Base-by-base conservation (phyloP, 1,140 invertebrate species). In the Pygmarrhopalites habei region DNA sequence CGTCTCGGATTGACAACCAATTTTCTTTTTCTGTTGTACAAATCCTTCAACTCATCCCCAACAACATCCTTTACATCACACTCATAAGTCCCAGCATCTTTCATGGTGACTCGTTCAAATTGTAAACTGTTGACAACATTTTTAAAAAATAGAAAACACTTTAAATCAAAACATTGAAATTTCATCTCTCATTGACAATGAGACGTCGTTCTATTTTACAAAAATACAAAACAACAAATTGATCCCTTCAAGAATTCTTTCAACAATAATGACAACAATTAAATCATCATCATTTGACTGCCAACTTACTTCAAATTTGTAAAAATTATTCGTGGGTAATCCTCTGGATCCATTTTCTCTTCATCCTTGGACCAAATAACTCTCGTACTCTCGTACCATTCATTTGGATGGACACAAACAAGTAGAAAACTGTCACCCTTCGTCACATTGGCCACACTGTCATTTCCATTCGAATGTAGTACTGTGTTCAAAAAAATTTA, bases 311-410 rank as follows among this genome's bases (percentile, higher is more conserved):
- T 47, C 21, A 65, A 29, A 14, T 61, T 67, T 0, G 60, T 53
- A 14, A 70, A 30, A 26, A 64, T 56, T 4, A 49, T 32, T 10
- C 49, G 23, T 0, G 65, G 43, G 26, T 15, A 53, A 12, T 57
- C 21, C 0, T 67, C 39, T 21, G 29, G 5, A 1, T 64, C 64
- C 58, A 70, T 60, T 14, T 19, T 17, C 2, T 17, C 17, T n/a
- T 53, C 61, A 60, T 70, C 49, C 47, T 65, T 65, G 39, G 35
- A 25, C 69, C 69, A 70, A 2, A 15, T 53, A 1, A 63, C 65
- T 41, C 47, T 49, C 15, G 49, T 25, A 15, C 15, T 35, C 14
- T 32, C 30, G 2, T 14, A 15, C 29, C 58, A 60, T 58, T 64
- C 62, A 29, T 64, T 39, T 10, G 55, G 41, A 29, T 41, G 49